Evolutionary conservation across 2,113 vertebrate genomes (phyloP), one percentile per base, ranked within the genome.

Genomic region (Elephantulus edwardii): DNA sequence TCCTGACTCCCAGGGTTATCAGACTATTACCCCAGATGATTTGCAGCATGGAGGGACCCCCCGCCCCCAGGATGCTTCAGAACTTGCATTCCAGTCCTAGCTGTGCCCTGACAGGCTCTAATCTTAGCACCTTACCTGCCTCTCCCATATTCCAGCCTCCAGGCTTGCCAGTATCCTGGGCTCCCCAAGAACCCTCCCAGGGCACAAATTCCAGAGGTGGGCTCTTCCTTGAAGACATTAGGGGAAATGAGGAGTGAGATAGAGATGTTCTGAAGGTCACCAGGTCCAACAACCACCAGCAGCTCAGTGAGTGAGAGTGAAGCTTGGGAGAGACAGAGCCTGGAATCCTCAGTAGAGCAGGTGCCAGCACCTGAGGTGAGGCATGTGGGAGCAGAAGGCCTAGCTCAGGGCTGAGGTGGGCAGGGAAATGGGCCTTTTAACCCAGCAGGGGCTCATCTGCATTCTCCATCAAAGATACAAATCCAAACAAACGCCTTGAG

Each of bases 401-500:
- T 6, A 3, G n/a, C 8, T 50, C 35, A 28, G 71, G 72, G 62
- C 33, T 0, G 3, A 30, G 19, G 5, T n/a, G 30, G 71, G 26
- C 17, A 4, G 83, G 44, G 0, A 22, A 28, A 30, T 0, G 50
- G 35, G 35, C 40, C 35, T 60, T 52, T 8, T 24, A 70, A 38
- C 22, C 28, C 8, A 40, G 64, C 0, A 42, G 40, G 46, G 42
- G 12, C 19, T 77, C 2, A 6, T 56, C 24, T 60, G 30, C 5
- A 7, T 33, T 42, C 0, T 33, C 30, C 0, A 6, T 46, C 72
- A 66, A 48, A 78, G 48, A 17, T 6, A 84, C 60, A 28, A 6
- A 56, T 40, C 74, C 71, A 22, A 22, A 5, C 33, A 30, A 22
- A 20, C 4, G 2, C 40, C 3, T 2, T 50, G 3, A 0, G 3